Conservation (phyloP, 2,797 vertebrate species). For the Apogon talboti region DNA sequence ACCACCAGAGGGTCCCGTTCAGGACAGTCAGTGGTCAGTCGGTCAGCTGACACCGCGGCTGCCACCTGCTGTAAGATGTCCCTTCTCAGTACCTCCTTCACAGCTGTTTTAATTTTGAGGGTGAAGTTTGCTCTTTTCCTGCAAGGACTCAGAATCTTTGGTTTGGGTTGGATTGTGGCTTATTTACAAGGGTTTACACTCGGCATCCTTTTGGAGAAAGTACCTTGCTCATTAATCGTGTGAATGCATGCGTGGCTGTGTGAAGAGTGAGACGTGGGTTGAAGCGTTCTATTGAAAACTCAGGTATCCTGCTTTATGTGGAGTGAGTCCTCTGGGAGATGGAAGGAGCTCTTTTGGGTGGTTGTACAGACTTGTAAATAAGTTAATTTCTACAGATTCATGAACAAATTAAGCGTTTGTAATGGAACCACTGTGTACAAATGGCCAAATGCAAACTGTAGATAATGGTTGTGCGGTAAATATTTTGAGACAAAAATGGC, state of each 20-base stretch:
- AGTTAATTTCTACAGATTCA: conserved; percentile 87
- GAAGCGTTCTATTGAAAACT: conserved; percentile 89
- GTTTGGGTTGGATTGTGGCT: conserved; percentile 41
- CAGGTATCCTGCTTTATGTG: conserved; percentile 93
- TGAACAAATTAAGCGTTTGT: conserved; percentile 79
- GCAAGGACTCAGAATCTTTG: conserved; percentile 38
- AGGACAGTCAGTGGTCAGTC: conserved; percentile 50
- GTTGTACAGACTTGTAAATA: conserved; percentile 94
- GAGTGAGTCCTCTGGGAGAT: conserved; percentile 83
- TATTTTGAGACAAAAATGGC: conserved; percentile 86
- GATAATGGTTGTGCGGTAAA: conserved; percentile 89
- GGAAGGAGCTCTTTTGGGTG: conserved; percentile 81
- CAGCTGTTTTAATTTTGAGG: conserved; percentile 48
- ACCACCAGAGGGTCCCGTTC: conserved; percentile 73
- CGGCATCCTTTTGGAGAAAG: conserved; percentile 43
- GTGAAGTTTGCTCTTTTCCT: conserved; percentile 40
- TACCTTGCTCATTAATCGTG: conserved; percentile 30
- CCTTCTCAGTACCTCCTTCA: conserved; percentile 66
- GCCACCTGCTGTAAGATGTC: conserved; percentile 67
- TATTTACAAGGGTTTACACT: conserved; percentile 51
- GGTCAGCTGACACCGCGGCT: conserved; percentile 41
- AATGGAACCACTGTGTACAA: conserved; percentile 89
- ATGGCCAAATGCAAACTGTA: conserved; percentile 91
- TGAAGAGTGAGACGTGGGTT: conserved; percentile 82
- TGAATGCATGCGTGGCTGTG: conserved; percentile 64